Evolutionary conservation across 2,797 vertebrate genomes (phyloP).

Genomic region (Lates japonicus): DNA sequence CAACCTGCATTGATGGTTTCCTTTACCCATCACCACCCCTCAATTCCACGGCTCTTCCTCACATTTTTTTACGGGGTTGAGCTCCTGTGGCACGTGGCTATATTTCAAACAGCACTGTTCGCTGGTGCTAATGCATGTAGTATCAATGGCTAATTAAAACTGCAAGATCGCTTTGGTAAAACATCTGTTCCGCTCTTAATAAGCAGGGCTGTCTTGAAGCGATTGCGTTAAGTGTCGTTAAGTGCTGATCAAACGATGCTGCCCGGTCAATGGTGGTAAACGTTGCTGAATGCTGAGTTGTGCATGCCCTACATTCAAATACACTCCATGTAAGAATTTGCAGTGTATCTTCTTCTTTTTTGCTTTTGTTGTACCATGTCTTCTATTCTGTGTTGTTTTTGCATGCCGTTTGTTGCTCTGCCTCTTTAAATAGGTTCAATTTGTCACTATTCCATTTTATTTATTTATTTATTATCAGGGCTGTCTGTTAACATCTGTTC

Average conservation of each 20-base stretch:
- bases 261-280: constrained; percentile 76
- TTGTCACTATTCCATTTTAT: not conserved
- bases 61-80: constrained; percentile 12
- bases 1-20: constrained; percentile 59
- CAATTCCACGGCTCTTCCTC: not conserved
- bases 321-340: constrained; percentile 1
- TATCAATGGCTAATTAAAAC: constrained; percentile 85
- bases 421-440: not conserved
- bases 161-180: constrained; percentile 80
- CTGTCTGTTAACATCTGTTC: constrained; percentile 8
- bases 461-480: not conserved
- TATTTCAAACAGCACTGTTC: constrained; percentile 70
- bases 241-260: constrained; percentile 79
- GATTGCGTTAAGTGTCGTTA: constrained; percentile 83
- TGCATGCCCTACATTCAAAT: constrained; percentile 57
- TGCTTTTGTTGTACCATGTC: not conserved
- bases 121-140: constrained; percentile 75
- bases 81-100: constrained; percentile 36
- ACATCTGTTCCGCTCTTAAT: constrained; percentile 85
- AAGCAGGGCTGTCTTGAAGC: constrained; percentile 79
- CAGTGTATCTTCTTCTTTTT: not conserved
- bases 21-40: constrained; percentile 35
- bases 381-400: constrained; percentile 1
- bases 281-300: constrained; percentile 54
- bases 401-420: not conserved